These are phyloP conservation scores for Cryptophagus acutangulus DNA, from an alignment of 2,888 invertebrate genomes.

Conservation along the genomic window DNA sequence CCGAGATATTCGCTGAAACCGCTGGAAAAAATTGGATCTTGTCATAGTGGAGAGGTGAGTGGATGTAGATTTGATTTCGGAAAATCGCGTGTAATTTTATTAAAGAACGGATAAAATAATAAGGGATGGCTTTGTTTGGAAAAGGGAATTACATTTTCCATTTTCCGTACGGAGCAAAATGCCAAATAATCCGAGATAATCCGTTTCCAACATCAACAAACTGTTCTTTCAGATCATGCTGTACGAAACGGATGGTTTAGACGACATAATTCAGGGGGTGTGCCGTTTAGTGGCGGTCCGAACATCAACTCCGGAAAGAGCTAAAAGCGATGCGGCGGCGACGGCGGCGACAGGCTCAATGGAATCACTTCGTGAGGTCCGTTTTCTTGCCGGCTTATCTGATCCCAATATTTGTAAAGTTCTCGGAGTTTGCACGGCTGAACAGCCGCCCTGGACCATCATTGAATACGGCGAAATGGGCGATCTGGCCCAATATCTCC, in stretches of 20 bases:
- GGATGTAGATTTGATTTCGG: too few species aligned
- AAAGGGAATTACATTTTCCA: conserved; percentile 1
- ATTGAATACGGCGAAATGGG: conserved; percentile 72
- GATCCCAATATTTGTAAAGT: conserved; percentile 65
- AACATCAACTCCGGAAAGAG: conserved; percentile 48
- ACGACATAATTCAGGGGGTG: conserved; percentile 49
- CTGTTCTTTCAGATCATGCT: conserved; percentile 48
- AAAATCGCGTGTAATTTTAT: background rate
- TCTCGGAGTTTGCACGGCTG: conserved; percentile 56
- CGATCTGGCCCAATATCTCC: conserved; percentile 66
- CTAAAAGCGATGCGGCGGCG: conserved; percentile 42
- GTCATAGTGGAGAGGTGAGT: conserved; percentile 59
- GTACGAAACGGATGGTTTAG: conserved; percentile 53
- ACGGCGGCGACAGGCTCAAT: conserved; percentile 41
- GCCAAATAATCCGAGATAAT: background rate
- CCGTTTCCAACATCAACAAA: conserved; percentile 1
- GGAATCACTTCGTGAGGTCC: conserved; percentile 59
- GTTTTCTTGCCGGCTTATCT: conserved; percentile 61
- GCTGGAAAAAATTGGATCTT: conserved; percentile 54
- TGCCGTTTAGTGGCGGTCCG: conserved; percentile 54
- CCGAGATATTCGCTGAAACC: conserved; percentile 54
- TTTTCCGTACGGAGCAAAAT: background rate
- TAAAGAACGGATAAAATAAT: background rate
- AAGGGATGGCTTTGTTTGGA: background rate
- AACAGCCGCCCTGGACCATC: conserved; percentile 63